Base-by-base conservation (phyloP, 2,888 invertebrate species). In the Anoplius nigerrimus region DNA sequence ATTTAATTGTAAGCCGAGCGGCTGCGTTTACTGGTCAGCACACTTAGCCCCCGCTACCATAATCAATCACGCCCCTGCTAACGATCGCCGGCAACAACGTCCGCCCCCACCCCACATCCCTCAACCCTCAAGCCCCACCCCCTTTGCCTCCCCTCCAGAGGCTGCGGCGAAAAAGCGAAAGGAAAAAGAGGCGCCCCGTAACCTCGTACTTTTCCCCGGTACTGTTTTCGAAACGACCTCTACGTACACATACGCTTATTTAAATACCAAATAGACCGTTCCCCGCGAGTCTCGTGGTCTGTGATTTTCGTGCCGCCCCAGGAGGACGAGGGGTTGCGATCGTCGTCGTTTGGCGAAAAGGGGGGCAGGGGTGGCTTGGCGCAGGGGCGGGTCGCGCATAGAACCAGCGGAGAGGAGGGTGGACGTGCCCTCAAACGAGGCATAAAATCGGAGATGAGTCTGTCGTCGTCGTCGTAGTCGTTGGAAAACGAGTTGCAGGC, bases 391-490 rank as follows among this genome's bases (percentile, higher is more conserved):
- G 18, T 43, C 16, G 21, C 53, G 52, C 58, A 54, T 64, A 55
- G 52, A 48, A 46, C 52, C 45, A 34, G 68, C 62, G 61, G 57
- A 43, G 54, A 48, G 73, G 66, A 58, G 53, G 58, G 51, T 46
- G 64, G 58, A 61, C 55, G 76, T 59, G 79, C 52, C 63, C 66
- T 80, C 80, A 77, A 81, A 79, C 81, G 81, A 80, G 75, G 74
- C 82, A 82, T 80, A 80, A 82, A 81, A 81, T 81, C 81, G 80
- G 75, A 77, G 79, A 80, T 80, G 81, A 80, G 77, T 75, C 73
- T 70, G 78, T 77, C 71, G 71, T 75, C 73, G 78, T n/a, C n/a
- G n/a, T n/a, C n/a, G n/a, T n/a, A n/a, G 78, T 77, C 71, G 71
- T 75, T 72, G 78, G 72, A 75, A 66, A 73, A 76, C 79, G 76